A percentile compares a stretch with the other conserved stretches of the same genome.
Evolutionary conservation across 2,113 vertebrate species (phyloP).

Genomic region (Scophthalmus maximus): DNA sequence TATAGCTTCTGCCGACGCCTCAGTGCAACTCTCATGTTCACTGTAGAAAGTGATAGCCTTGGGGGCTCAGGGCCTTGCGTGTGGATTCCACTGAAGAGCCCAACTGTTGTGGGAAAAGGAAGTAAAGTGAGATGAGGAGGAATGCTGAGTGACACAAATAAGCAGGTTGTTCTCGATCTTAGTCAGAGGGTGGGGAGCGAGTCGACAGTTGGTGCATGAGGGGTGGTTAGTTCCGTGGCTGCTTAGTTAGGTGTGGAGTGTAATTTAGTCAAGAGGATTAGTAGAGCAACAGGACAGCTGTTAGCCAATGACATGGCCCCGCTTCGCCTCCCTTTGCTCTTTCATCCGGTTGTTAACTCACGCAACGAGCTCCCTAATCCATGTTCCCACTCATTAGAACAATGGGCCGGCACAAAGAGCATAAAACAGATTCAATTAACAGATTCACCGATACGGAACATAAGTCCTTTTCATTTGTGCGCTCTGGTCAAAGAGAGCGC

Average conservation of each 20-base stretch:
- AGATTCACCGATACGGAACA: conserved; percentile 67
- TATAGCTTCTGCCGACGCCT: background rate
- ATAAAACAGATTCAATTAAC: conserved; percentile 75
- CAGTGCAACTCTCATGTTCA: background rate
- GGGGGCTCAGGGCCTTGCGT: conserved; percentile 24
- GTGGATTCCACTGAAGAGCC: conserved; percentile 48
- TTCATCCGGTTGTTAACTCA: conserved; percentile 82
- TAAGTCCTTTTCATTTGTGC: conserved; percentile 64
- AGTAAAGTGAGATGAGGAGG: conserved; percentile 64
- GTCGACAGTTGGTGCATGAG: conserved; percentile 76
- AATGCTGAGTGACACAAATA: conserved; percentile 82
- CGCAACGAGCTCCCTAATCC: conserved; percentile 79
- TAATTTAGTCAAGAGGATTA: conserved; percentile 84
- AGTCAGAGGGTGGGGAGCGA: conserved; percentile 58
- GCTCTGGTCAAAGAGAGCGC: conserved; percentile 8
- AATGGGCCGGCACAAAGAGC: conserved; percentile 70
- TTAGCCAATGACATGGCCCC: conserved; percentile 77
- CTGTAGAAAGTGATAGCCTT: conserved; percentile 53
- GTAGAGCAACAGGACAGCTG: conserved; percentile 81
- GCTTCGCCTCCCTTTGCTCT: conserved; percentile 72
- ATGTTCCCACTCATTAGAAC: conserved; percentile 81
- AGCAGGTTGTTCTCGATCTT: conserved; percentile 73
- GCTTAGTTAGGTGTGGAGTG: conserved; percentile 81
- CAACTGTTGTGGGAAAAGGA: conserved; percentile 76
- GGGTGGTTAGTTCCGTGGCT: conserved; percentile 71